Conservation (phyloP, 2,113 vertebrate species). For the Ailuropoda melanoleuca region DNA sequence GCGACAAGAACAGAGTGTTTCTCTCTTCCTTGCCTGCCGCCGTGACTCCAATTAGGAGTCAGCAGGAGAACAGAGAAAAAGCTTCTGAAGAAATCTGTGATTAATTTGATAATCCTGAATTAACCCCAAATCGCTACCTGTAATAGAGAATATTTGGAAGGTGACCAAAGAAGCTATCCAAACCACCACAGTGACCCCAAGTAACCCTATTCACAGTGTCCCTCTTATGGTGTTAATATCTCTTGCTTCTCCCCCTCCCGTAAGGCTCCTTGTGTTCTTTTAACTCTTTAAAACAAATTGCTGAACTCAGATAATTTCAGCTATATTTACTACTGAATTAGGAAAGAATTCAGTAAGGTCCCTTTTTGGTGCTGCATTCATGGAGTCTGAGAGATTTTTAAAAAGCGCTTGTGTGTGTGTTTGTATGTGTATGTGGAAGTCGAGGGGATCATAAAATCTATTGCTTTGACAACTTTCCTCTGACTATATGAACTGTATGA, state of each 20-base stretch:
- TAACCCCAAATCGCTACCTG: neutral
- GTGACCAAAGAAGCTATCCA: neutral
- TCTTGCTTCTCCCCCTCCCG: neutral
- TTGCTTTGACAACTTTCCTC: neutral
- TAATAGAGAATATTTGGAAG: neutral
- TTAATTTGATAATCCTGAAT: neutral
- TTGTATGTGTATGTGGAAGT: neutral
- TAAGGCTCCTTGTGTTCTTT: neutral
- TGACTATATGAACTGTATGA: neutral
- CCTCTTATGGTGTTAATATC: neutral
- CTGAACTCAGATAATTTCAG: neutral
- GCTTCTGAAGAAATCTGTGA: neutral
- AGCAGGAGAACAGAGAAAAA: neutral
- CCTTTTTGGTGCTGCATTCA: neutral
- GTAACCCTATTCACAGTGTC: neutral
- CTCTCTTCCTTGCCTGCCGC: neutral
- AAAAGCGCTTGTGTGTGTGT: rapidly evolving
- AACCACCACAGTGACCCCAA: neutral
- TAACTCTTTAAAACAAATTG: neutral
- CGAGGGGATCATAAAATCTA: neutral
- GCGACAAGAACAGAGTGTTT: neutral
- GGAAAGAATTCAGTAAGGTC: neutral
- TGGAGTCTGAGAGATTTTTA: neutral
- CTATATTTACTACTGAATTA: neutral
- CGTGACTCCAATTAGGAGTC: neutral